Conservation (phyloP, 2,113 vertebrate species). For the Psittacara wagleri region DNA sequence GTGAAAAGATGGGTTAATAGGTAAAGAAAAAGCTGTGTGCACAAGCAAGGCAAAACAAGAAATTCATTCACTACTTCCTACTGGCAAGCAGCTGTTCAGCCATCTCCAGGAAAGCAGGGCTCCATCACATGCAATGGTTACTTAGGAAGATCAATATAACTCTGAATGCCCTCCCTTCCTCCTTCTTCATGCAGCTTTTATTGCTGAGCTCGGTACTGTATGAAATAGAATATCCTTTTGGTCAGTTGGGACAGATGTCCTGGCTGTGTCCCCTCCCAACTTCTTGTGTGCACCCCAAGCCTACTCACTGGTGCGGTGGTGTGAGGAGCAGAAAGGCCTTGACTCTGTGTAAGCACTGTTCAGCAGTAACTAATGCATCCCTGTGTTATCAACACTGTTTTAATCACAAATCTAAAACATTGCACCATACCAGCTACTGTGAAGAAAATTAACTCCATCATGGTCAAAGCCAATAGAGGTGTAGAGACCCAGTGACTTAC, state of each 20-base stretch:
- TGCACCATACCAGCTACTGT: neutral
- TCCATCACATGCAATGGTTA: accelerated
- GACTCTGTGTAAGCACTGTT: neutral
- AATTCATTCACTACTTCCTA: neutral
- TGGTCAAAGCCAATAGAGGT: neutral
- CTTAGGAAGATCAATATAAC: neutral
- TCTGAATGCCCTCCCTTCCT: accelerated
- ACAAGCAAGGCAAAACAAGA: neutral
- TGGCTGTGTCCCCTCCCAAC: neutral
- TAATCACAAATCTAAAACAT: neutral
- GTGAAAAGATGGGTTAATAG: neutral
- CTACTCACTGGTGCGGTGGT: neutral
- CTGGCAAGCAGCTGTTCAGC: neutral
- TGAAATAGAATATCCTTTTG: neutral
- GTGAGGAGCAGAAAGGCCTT: neutral
- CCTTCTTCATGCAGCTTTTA: neutral
- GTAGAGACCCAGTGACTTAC: neutral
- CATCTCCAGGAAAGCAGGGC: neutral
- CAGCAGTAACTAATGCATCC: neutral
- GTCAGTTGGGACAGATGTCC: neutral
- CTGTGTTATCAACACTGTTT: neutral
- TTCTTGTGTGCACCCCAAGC: neutral
- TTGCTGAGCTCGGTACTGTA: neutral
- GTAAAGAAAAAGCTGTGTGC: neutral
- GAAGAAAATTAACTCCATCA: neutral